Evolutionary conservation across 1,140 invertebrate genomes (phyloP).

Genomic region (Leptopilina boulardi): DNA sequence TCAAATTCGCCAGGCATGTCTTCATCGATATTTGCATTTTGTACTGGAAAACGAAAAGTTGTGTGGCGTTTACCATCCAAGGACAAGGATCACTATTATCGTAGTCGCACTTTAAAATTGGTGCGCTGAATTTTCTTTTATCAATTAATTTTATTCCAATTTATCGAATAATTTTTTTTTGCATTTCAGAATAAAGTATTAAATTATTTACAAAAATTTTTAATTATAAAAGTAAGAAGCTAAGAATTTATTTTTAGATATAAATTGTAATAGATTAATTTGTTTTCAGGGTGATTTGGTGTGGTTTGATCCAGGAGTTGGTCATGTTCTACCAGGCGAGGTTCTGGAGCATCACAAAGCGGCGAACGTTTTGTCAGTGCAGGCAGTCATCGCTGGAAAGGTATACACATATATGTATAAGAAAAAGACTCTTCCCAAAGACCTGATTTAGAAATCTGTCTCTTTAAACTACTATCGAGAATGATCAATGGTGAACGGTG

Average conservation of each 20-base stretch:
- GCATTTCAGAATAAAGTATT: constrained; percentile 22
- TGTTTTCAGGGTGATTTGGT: constrained; percentile 85
- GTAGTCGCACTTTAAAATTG: constrained; percentile 51
- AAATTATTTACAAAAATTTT: background rate
- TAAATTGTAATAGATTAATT: constrained; percentile 35
- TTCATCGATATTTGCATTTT: constrained; percentile 70
- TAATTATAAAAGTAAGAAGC: background rate
- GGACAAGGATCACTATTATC: constrained; percentile 40
- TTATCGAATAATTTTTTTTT: constrained; percentile 43
- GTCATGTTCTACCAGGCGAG: constrained; percentile 91
- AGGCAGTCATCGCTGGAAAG: constrained; percentile 91
- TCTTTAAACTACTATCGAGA: background rate
- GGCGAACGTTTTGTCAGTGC: constrained; percentile 91
- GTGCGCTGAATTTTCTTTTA: constrained; percentile 47
- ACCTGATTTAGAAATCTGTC: background rate
- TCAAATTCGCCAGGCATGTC: constrained; percentile 56
- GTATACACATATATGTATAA: constrained; percentile 71
- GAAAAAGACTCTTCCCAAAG: background rate
- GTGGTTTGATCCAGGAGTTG: constrained; percentile 94
- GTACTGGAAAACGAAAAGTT: constrained; percentile 65
- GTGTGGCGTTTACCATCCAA: constrained; percentile 29
- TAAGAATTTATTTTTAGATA: background rate
- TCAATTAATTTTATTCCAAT: too few species aligned
- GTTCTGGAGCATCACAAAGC: constrained; percentile 91
- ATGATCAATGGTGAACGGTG: background rate